These are phyloP conservation scores for Goniozus legneri DNA, from an alignment of 1,140 invertebrate species.

Conservation along the genomic window DNA sequence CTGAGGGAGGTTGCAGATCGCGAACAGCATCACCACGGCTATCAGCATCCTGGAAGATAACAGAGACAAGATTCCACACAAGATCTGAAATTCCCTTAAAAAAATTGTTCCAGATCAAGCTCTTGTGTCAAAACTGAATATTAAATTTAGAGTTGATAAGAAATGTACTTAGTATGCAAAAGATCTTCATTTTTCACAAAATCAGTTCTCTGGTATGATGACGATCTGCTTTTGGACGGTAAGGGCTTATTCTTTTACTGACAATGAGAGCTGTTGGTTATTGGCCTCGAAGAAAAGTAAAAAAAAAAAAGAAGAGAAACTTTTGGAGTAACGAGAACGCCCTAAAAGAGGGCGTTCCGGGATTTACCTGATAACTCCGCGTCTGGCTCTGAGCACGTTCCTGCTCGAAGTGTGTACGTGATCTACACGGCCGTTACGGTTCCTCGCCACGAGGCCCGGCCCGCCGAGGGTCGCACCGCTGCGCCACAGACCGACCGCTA, in stretches of 20 bases:
- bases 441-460: slow-evolving; percentile 25
- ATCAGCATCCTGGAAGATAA: slow-evolving; percentile 67
- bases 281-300: not conserved
- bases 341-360: slow-evolving; percentile 4
- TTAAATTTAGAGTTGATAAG: no score
- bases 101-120: not conserved
- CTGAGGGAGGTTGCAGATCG: slow-evolving; percentile 79
- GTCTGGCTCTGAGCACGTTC: slow-evolving; percentile 65
- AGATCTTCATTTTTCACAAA: no score
- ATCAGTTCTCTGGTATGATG: no score
- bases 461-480: slow-evolving; percentile 41
- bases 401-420: slow-evolving; percentile 64
- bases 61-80: no score
- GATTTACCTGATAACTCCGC: slow-evolving; percentile 61
- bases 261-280: no score
- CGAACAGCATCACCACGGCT: slow-evolving; percentile 78
- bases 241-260: no score
- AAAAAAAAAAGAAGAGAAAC: not conserved
- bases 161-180: no score
- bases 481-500: slow-evolving; percentile 70
- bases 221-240: no score
- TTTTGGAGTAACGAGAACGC: not conserved
- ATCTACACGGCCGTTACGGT: slow-evolving; percentile 27
- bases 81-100: not conserved
- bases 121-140: no score